Percentiles rank a stretch among this genome's conserved stretches.
These are phyloP conservation scores for Celastrina argiolus DNA, from an alignment of 2,888 invertebrate species.

Conservation along the genomic window DNA sequence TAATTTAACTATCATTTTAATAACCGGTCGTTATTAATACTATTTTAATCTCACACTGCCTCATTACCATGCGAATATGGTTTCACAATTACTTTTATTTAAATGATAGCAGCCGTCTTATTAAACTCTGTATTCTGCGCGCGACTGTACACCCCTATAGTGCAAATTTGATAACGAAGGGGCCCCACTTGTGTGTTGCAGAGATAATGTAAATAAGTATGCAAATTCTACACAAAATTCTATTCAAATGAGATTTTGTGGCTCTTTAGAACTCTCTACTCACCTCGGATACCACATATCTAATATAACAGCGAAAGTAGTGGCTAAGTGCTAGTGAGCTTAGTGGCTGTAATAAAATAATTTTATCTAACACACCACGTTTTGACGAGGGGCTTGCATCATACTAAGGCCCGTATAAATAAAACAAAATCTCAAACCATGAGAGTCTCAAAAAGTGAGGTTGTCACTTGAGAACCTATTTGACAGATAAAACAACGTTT, in stretches of 20 bases:
- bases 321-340: not conserved
- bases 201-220: constrained; percentile 78
- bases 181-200: constrained; percentile 74
- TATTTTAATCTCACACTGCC: not conserved
- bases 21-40: too few species aligned
- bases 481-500: too few species aligned
- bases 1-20: too few species aligned
- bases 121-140: constrained; percentile 66
- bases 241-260: constrained; percentile 73
- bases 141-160: constrained; percentile 58
- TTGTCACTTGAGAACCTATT: too few species aligned
- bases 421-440: too few species aligned
- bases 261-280: constrained; percentile 64
- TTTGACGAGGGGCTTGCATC: too few species aligned
- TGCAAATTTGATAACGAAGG: constrained; percentile 76
- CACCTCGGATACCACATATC: constrained; percentile 13
- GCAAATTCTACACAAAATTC: constrained; percentile 73
- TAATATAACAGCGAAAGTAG: not conserved
- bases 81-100: constrained; percentile 13
- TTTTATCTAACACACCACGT: not conserved
- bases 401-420: too few species aligned
- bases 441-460: too few species aligned
- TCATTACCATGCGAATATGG: not conserved
- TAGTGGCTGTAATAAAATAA: not conserved
- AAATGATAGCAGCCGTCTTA: constrained; percentile 6